Evolutionary conservation across 2,888 invertebrate genomes (phyloP), one percentile per base, ranked within the genome.

Genomic region (Formica aserva): DNA sequence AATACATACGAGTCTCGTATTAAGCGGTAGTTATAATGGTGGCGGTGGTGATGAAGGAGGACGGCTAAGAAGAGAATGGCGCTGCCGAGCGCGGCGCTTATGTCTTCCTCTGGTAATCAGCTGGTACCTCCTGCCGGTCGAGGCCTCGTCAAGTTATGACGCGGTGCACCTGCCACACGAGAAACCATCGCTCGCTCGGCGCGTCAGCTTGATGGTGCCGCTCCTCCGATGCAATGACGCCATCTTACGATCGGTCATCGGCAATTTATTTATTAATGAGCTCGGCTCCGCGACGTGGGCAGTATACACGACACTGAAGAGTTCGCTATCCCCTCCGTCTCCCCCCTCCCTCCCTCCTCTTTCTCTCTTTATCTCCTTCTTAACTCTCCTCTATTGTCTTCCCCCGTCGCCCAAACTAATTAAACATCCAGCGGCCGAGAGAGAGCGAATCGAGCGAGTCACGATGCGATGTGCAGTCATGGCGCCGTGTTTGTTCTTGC

Each of bases 1-100:
- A 89, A 88, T 90, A 91, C 86, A 88, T 91, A 91, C 85, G 88
- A 86, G 86, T 87, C 88, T 92, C 91, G 85, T 92, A 88, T 88
- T 91, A 90, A 92, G 89, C 90, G 90, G 89, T 84, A 74, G 57
- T 45, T 57, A 29, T 35, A 35, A 65, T 52, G 41, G 29, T 35
- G 48, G 26, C 35, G 66, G 66, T 52, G 62, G 9, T 52, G 67
- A 52, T 67, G 77, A 85, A 72, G 87, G 80, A 85, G 80, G 86
- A 74, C 83, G 89, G 88, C 87, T 84, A 74, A 86, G 88, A 87
- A 84, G 84, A 83, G 81, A 87, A 81, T 85, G 82, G 87, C 82
- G 81, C 72, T 74, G 81, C 66, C 66, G 66, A 76, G 82, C 41
- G 55, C 74, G 71, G 71, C 78, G 89, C 86, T 90, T 90, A 88